phyloP scores from a whole-genome alignment of 2,888 invertebrate species.

The Esperia sulphurella region DNA sequence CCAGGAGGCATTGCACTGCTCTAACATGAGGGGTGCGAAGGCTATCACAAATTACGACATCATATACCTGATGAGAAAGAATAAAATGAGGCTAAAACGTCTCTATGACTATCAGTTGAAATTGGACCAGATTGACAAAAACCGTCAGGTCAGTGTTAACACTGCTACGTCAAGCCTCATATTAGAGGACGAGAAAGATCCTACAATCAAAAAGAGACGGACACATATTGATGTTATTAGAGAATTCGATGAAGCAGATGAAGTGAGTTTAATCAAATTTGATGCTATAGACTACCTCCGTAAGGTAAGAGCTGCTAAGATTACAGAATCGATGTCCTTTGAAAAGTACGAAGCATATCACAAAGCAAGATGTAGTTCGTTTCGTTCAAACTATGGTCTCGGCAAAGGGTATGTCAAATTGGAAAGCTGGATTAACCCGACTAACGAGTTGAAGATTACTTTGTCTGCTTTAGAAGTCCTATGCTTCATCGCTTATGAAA shows the following conservation, averaged over 20 bases:
- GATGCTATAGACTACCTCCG: slow-evolving; percentile 79
- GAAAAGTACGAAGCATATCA: slow-evolving; percentile 87
- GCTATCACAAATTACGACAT: slow-evolving; percentile 81
- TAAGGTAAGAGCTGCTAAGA: slow-evolving; percentile 78
- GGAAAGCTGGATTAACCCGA: slow-evolving; percentile 82
- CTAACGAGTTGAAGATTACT: slow-evolving; percentile 80
- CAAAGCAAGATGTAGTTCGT: slow-evolving; percentile 88
- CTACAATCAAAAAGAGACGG: slow-evolving; percentile 59
- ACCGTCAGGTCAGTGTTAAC: slow-evolving; percentile 32
- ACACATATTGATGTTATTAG: slow-evolving; percentile 74
- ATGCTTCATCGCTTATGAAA: slow-evolving; percentile 93
- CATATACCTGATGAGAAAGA: slow-evolving; percentile 90
- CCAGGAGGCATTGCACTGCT: slow-evolving; percentile 85
- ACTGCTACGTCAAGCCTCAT: slow-evolving; percentile 43
- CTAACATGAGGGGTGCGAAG: slow-evolving; percentile 81
- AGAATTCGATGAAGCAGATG: slow-evolving; percentile 77
- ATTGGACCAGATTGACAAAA: slow-evolving; percentile 69
- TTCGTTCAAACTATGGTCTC: slow-evolving; percentile 72
- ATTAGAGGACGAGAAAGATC: slow-evolving; percentile 75
- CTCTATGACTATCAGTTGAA: slow-evolving; percentile 86
- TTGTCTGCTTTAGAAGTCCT: slow-evolving; percentile 86
- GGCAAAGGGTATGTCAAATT: slow-evolving; percentile 78
- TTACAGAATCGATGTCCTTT: slow-evolving; percentile 72
- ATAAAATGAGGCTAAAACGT: slow-evolving; percentile 86
- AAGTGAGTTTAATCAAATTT: slow-evolving; percentile 72